Evolutionary conservation across 2,113 vertebrate genomes (phyloP), one percentile per base, ranked within the genome.

Genomic region (Clarias macrocephalus): DNA sequence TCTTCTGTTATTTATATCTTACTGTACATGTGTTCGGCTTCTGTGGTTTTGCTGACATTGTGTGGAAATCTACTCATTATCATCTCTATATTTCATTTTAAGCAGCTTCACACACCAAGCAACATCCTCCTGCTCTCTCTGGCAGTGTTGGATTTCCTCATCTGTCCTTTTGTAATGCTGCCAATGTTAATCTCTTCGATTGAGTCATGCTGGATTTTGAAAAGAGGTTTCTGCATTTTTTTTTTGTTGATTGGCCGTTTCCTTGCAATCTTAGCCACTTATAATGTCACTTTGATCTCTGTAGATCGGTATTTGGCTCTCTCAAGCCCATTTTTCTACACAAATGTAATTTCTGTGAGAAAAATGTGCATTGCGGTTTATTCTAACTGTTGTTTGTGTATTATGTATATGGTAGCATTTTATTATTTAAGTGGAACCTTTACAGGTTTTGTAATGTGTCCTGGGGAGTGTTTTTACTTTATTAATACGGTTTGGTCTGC

Each of bases 151-250:
- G 70, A 80, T 23, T 82, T 82, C 62, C 15, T 57, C 15, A 37
- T 82, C 28, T 88, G 86, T n/a, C 19, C 52, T 82, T 75, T 48
- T 48, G 48, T 95, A 33, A 77, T 96, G 80, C 96, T 97, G 95
- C 95, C 96, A 37, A 95, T 56, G 5, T 73, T 86, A 48, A 79
- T 82, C 75, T 52, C 81, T 77, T 79, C 48, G 81, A 88, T 86
- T 66, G 84, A 54, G 84, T 89, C 54, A 57, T 89, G 90, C 75
- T 15, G 86, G 84, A 23, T 91, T 86, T 65, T 25, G 86, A 37
- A 18, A 86, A 2, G 84, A 84, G 23, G 48, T 88, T 56, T 28
- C 84, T 18, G 87, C 87, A 25, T 48, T 1, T 0, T 70, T 85
- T 42, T 63, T 87, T 84, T n/a, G 73, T 83, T 37, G 80, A 54